phyloP scores from a whole-genome alignment of 2,113 vertebrate genomes.

The Caranx melampygus region DNA sequence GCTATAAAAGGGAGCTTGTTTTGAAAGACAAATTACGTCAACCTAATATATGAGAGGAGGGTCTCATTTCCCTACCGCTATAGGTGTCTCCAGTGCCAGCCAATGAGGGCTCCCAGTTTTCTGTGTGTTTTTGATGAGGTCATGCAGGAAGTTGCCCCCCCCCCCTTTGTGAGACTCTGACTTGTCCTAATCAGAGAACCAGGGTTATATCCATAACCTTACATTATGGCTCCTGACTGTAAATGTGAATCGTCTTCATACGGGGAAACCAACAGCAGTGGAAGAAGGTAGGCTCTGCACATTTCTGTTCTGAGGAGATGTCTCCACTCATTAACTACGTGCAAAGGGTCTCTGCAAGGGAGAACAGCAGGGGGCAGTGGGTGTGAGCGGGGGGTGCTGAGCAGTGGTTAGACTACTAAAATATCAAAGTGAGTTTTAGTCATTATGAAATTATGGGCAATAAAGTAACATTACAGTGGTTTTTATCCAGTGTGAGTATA shows the following conservation, averaged over 20 bases:
- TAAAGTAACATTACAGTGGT: not conserved
- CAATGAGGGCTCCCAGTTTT: no score
- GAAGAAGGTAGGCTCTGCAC: not conserved
- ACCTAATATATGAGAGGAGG: no score
- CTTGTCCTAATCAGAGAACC: no score
- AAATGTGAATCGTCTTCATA: conserved; percentile 1
- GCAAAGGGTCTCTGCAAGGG: conserved; percentile 7
- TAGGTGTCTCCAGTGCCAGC: no score
- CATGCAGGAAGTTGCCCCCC: no score
- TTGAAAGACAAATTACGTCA: no score
- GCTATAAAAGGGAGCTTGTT: no score
- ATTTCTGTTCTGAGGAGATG: conserved; percentile 32
- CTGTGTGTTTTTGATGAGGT: no score
- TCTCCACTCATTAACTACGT: conserved; percentile 29
- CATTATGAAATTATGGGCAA: not conserved
- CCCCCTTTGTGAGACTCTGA: no score
- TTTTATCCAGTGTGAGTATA: not conserved
- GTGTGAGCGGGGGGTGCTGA: not conserved
- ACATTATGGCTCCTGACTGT: not conserved
- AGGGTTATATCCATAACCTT: no score
- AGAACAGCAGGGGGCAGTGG: not conserved
- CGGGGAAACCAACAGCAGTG: conserved; percentile 3
- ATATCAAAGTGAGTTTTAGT: not conserved
- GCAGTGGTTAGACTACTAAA: not conserved
- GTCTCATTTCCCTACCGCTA: no score